phyloP scores from a whole-genome alignment of 1,140 invertebrate species.

The Stenopsyche tienmushanensis region DNA sequence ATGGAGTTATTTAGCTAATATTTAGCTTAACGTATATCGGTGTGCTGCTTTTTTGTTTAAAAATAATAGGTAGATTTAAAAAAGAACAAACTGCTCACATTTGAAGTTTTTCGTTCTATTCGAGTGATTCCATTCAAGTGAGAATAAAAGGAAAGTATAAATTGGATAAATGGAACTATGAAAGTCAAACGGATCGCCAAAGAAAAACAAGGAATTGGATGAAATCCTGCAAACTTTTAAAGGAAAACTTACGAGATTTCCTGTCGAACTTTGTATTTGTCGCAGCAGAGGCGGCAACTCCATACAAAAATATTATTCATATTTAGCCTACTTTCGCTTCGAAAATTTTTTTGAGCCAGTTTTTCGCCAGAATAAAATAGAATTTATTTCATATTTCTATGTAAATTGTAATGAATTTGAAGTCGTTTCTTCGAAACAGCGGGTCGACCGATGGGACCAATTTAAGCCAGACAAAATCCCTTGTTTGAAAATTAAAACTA shows the following conservation, averaged over 20 bases:
- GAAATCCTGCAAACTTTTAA: not conserved
- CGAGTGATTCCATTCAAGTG: not conserved
- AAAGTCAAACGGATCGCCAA: constrained; percentile 15
- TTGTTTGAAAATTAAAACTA: not conserved
- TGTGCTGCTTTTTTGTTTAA: too few relatives aligned
- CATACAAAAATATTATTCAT: not conserved
- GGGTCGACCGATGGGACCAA: not conserved
- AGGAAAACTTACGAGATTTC: not conserved
- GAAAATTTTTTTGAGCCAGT: not conserved
- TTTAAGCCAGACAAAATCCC: not conserved
- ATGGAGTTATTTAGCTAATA: too few relatives aligned
- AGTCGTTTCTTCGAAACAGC: not conserved
- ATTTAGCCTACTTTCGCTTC: not conserved
- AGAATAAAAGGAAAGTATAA: constrained; percentile 8
- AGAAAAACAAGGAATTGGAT: constrained; percentile 6
- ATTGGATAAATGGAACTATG: constrained; percentile 19
- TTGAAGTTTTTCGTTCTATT: not conserved
- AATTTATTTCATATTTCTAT: too few relatives aligned
- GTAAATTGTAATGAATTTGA: too few relatives aligned
- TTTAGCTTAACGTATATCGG: too few relatives aligned
- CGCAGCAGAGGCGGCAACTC: not conserved
- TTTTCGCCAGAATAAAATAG: too few relatives aligned
- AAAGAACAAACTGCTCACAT: too few relatives aligned
- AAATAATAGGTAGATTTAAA: too few relatives aligned
- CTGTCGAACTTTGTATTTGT: constrained; percentile 4